phyloP scores from a whole-genome alignment of 1,140 invertebrate species.

The Zaprionus ornatus region DNA sequence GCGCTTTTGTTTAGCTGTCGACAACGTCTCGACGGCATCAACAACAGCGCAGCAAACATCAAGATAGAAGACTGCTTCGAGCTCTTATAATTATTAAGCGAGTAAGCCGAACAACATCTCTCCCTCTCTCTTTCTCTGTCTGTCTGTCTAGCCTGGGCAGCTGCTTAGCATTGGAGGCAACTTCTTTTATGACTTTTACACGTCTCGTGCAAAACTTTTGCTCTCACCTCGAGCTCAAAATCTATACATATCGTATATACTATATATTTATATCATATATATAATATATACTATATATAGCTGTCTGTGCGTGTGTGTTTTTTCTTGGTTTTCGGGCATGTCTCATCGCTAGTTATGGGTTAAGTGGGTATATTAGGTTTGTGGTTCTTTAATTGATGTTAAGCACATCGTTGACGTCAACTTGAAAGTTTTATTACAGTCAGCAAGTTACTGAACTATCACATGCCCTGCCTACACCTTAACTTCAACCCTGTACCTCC shows the following conservation, averaged over 20 bases:
- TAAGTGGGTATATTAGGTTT: slow-evolving; percentile 74
- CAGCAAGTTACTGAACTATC: slow-evolving; percentile 7
- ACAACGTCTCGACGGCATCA: slow-evolving; percentile 38
- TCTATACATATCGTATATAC: not conserved
- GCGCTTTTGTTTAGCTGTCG: slow-evolving; percentile 76
- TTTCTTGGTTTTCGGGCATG: not conserved
- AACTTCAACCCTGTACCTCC: not conserved
- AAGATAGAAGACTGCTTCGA: slow-evolving; percentile 49
- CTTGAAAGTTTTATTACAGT: slow-evolving; percentile 41
- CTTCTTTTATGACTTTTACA: slow-evolving; percentile 64
- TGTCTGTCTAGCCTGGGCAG: slow-evolving; percentile 9
- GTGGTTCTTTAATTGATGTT: slow-evolving; percentile 78
- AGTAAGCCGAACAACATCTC: slow-evolving; percentile 4
- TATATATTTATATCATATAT: not conserved
- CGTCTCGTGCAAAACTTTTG: slow-evolving; percentile 64
- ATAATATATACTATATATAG: not conserved
- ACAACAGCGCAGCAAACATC: slow-evolving; percentile 46
- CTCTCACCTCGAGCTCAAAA: slow-evolving; percentile 46
- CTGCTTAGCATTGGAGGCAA: not conserved
- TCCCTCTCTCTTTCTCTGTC: not conserved
- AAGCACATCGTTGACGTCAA: slow-evolving; percentile 62
- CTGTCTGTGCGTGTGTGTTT: not conserved
- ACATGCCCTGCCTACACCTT: not conserved
- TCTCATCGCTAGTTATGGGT: slow-evolving; percentile 48
- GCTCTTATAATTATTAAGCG: slow-evolving; percentile 71